A percentile compares a stretch with the other conserved stretches of the same genome.
phyloP scores from a whole-genome alignment of 1,140 invertebrate genomes.

The Sarcophaga bullata region DNA sequence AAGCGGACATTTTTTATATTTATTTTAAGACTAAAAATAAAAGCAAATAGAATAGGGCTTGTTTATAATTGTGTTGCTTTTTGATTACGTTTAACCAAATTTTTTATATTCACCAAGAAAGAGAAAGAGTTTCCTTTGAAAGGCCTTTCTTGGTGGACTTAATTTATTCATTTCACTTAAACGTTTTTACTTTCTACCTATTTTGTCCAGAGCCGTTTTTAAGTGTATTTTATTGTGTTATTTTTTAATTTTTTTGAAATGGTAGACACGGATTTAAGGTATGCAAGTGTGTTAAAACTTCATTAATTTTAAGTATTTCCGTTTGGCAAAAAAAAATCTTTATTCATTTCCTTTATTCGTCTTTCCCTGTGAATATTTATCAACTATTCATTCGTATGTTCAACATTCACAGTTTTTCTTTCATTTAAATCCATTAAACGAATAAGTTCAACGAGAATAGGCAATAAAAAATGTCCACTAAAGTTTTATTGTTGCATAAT shows the following conservation, averaged over 20 bases:
- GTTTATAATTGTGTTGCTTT: background rate
- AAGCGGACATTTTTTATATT: too few species aligned
- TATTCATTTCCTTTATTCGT: background rate
- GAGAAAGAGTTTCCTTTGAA: background rate
- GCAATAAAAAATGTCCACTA: background rate
- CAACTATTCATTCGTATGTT: background rate
- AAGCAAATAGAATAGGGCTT: background rate
- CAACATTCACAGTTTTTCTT: background rate
- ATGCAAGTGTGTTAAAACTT: background rate
- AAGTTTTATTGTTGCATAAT: constrained; percentile 15
- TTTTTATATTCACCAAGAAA: background rate
- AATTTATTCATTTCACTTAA: background rate
- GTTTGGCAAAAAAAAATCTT: background rate
- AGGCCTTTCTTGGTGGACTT: background rate
- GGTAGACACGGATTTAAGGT: background rate
- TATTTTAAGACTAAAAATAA: background rate
- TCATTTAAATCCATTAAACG: background rate
- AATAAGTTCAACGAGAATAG: too few species aligned
- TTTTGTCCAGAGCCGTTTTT: too few species aligned
- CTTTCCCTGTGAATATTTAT: background rate
- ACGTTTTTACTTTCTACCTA: background rate
- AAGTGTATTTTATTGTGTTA: background rate
- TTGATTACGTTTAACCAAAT: background rate
- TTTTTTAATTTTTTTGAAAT: background rate
- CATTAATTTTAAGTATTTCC: constrained; percentile 24